A percentile compares a stretch with the other conserved stretches of the same genome.
Conservation (phyloP, 1,140 invertebrate species). For the Maniola jurtina region DNA sequence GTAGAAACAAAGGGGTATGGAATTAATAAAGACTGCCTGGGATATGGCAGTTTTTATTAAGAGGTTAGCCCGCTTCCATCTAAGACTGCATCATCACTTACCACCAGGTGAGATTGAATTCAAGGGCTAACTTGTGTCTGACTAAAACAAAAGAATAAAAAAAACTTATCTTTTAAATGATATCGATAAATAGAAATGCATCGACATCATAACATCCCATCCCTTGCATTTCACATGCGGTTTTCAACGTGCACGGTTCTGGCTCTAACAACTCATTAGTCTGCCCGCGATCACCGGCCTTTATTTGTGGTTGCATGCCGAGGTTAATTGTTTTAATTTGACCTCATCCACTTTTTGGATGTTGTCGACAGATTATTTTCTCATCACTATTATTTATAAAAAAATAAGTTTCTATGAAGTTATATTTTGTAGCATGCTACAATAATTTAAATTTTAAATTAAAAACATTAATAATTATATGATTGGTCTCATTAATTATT, state of each 20-base stretch:
- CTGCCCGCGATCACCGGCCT: constrained; percentile 39
- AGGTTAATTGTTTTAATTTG: constrained; percentile 64
- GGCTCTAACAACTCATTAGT: constrained; percentile 69
- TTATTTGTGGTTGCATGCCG: constrained; percentile 51
- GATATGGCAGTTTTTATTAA: no score
- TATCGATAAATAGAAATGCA: no score
- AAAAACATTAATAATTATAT: neutral
- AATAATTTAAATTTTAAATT: neutral
- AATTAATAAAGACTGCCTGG: no score
- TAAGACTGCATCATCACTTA: no score
- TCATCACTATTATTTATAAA: constrained; percentile 16
- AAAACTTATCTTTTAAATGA: neutral
- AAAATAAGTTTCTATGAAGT: neutral
- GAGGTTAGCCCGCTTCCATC: no score
- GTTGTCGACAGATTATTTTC: constrained; percentile 26
- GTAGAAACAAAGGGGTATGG: no score
- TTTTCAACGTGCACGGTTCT: constrained; percentile 49
- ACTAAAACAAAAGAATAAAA: no score
- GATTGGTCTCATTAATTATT: no score
- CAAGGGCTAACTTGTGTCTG: no score
- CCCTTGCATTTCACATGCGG: constrained; percentile 49
- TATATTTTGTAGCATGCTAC: no score
- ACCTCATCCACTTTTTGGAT: constrained; percentile 35
- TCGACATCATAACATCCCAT: constrained; percentile 9
- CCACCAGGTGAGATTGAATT: no score